phyloP scores from a whole-genome alignment of 2,797 vertebrate genomes.

The Premnoplex brunnescens region DNA sequence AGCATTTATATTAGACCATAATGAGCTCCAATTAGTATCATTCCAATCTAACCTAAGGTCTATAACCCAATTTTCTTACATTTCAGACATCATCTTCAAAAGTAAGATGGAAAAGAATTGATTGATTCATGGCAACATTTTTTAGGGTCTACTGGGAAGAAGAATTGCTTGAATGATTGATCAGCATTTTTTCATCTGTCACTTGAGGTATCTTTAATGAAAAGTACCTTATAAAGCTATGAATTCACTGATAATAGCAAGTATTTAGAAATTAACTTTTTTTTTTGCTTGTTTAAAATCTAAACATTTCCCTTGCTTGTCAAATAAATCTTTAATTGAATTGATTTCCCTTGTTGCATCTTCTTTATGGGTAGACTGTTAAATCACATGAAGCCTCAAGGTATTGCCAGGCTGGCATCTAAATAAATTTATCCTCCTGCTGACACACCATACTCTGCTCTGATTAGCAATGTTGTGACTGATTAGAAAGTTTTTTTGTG shows the following conservation, averaged over 20 bases:
- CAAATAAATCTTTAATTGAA: slow-evolving; percentile 58
- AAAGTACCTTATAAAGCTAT: slow-evolving; percentile 21
- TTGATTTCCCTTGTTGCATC: slow-evolving; percentile 29
- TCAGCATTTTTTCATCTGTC: slow-evolving; percentile 67
- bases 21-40: slow-evolving; percentile 73
- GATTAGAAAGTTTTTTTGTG: neutral
- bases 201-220: slow-evolving; percentile 37
- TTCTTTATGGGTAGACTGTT: slow-evolving; percentile 7
- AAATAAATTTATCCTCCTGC: slow-evolving; percentile 36
- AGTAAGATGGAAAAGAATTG: slow-evolving; percentile 61
- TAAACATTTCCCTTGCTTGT: slow-evolving; percentile 46
- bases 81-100: slow-evolving; percentile 63
- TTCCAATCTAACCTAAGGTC: slow-evolving; percentile 64
- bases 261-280: slow-evolving; percentile 11
- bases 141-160: slow-evolving; percentile 64
- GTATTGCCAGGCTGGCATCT: slow-evolving; percentile 6
- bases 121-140: slow-evolving; percentile 71
- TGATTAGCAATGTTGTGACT: neutral
- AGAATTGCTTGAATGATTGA: slow-evolving; percentile 66
- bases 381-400: slow-evolving; percentile 5
- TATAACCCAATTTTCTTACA: slow-evolving; percentile 69
- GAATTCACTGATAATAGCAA: slow-evolving; percentile 7
- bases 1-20: slow-evolving; percentile 73
- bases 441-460: neutral
- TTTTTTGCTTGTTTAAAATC: slow-evolving; percentile 30